phyloP scores from a whole-genome alignment of 2,113 vertebrate species.

The Tachysurus fulvidraco region DNA sequence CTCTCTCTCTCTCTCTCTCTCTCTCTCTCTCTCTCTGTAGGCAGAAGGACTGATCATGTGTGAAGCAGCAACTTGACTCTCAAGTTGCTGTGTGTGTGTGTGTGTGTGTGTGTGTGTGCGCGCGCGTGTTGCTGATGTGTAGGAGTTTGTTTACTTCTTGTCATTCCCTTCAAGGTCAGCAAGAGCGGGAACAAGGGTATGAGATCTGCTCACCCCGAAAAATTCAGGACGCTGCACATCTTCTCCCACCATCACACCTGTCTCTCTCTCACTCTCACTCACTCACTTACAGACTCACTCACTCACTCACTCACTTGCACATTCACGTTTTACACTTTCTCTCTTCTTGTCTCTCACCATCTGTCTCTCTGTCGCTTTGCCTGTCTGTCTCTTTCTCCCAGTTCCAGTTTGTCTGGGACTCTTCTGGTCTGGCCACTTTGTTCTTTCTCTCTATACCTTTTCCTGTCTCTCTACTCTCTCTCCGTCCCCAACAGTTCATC shows the following conservation, averaged over 20 bases:
- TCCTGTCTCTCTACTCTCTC: background rate
- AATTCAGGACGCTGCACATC: background rate
- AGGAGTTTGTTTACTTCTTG: conserved; percentile 18
- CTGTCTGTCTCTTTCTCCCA: background rate
- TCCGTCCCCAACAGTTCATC: background rate
- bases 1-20: background rate
- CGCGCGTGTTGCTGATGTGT: background rate
- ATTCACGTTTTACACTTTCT: background rate
- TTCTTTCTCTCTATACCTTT: background rate
- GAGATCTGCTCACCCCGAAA: background rate
- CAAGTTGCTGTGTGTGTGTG: background rate
- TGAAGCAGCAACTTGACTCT: conserved; percentile 4
- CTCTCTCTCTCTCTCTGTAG: background rate
- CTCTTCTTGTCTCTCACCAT: background rate
- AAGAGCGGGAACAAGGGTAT: conserved; percentile 8
- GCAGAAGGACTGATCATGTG: background rate
- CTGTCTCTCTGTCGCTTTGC: background rate
- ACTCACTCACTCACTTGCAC: background rate
- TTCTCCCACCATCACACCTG: background rate
- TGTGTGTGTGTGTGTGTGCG: conserved; percentile 7
- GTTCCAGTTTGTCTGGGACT: background rate
- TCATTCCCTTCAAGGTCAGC: conserved; percentile 5
- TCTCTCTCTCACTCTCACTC: background rate
- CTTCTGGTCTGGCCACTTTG: background rate
- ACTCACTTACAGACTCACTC: background rate